Base-by-base conservation (phyloP, 2,888 invertebrate genomes). In the Cosmia trapezina region DNA sequence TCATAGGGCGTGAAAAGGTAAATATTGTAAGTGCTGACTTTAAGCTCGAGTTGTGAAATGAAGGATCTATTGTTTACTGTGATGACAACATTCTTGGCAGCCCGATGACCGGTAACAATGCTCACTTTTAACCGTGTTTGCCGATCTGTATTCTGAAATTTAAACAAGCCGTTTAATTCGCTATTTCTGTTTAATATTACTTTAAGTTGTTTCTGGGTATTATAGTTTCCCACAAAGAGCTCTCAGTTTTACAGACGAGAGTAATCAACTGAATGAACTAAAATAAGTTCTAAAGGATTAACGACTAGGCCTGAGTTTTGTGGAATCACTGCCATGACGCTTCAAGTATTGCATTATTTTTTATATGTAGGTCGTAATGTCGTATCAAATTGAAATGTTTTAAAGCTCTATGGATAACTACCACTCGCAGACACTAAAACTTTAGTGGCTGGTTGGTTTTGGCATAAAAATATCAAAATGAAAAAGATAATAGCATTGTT, bases 41-140 rank as follows among this genome's bases (percentile, higher is more conserved):
- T 28, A 72, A 72, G 63, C 49, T 81, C 14, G 51, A 66, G 41
- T 81, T 81, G 33, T 71, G 63, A 59, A 71, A 73, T 68, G 7
- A 65, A 80, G 47, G 19, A 65, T 61, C 61, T 65, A 67, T 80
- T 81, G 73, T 77, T 62, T 56, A 65, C 60, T 64, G 14, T 56
- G 57, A 77, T 80, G 78, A 78, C 60, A 65, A 77, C 73, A 72
- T 81, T 81, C 72, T 73, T 73, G 78, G 56, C 67, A 81, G 33
- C 51, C 33, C 49, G 12, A 57, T 64, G 47, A 37, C 54, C 17
- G 41, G 41, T 64, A 67, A 81, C 64, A 67, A 60, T 61, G 60
- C 53, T 59, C 28, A 62, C 57, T 70, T 49, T 62, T 71, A 67
- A 80, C 57, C 45, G 76, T 67, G 59, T 81, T 56, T 54, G 33